Evolutionary conservation across 23 tunicate genomes (phyloP), one percentile per base, ranked within the genome.

Genomic region (Trididemnum miniatum): DNA sequence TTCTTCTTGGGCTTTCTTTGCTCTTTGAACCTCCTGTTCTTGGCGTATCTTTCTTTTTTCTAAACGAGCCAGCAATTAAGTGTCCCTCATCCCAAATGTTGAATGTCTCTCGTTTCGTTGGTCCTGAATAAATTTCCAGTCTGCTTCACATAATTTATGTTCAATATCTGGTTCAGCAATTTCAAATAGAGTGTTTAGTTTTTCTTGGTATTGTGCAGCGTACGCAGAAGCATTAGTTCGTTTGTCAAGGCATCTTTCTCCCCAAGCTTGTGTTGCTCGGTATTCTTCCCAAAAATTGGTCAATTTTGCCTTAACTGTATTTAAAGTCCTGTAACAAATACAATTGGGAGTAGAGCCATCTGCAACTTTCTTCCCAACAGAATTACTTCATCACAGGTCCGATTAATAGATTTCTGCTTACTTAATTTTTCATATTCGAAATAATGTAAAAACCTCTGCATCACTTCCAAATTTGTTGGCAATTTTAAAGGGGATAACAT

Each of bases 111-210:
- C 22, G 18, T 2, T 25, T 69, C 75, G 12, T 69, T 69, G 75
- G 37, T 69, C 75, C 75, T 31, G 75, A 12, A 69, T 29, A 34
- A 69, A 32, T 18, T 2, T 3, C 37, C 39, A 28, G 31, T 69
- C 75, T 22, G 3, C 22, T 69, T 69, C n/a, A 22, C 75, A 31
- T 28, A 31, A 32, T 31, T 69, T 69, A 9, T 29, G 9, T 37
- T 69, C 39, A 31, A 69, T 69, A 69, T 69, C 38, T 9, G 75
- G 36, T 69, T 69, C 31, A 32, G 75, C 75, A 69, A 69, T 29
- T 20, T 69, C 38, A 34, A 69, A 69, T 37, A 69, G 75, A 32
- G 26, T 28, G 18, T 33, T n/a, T 22, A 69, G 37, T 9, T 32
- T 69, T 69, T 22, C 26, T 26, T n/a, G 15, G 75, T 69, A 32